Conservation (phyloP, 2,113 vertebrate species). For the Mobula birostris region DNA sequence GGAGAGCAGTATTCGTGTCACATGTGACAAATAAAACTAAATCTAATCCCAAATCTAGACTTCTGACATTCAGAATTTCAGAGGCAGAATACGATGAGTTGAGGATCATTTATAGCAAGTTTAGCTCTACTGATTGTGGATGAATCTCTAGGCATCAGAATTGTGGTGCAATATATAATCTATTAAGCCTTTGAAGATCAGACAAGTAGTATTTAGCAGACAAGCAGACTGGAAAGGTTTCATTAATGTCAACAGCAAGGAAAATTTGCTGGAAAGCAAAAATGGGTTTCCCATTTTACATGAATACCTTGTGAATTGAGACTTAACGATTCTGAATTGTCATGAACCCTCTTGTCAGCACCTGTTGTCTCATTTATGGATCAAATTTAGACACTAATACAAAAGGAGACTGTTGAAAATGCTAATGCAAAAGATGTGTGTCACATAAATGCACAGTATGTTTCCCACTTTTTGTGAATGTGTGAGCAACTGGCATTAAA, state of each 20-base stretch:
- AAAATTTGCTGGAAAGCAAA: background rate
- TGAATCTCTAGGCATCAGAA: no score
- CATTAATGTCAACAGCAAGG: background rate
- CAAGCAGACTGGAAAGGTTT: background rate
- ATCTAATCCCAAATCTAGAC: no score
- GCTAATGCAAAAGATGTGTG: background rate
- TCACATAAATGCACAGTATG: background rate
- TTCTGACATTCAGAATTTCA: no score
- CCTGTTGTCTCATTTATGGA: background rate
- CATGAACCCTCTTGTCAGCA: background rate
- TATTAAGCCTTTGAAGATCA: no score
- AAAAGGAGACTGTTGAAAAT: background rate
- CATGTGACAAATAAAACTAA: no score
- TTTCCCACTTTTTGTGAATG: background rate
- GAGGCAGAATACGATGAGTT: no score
- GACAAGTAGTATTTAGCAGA: background rate
- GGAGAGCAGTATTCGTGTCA: no score
- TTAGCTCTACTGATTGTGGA: no score
- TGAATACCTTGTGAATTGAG: background rate
- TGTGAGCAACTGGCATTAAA: background rate
- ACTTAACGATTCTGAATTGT: background rate
- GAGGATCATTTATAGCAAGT: no score
- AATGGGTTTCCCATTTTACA: no score
- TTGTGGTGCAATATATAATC: no score
- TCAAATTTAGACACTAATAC: background rate